phyloP scores from a whole-genome alignment of 2,888 invertebrate species.

The Acanthococcus lagerstroemiae region DNA sequence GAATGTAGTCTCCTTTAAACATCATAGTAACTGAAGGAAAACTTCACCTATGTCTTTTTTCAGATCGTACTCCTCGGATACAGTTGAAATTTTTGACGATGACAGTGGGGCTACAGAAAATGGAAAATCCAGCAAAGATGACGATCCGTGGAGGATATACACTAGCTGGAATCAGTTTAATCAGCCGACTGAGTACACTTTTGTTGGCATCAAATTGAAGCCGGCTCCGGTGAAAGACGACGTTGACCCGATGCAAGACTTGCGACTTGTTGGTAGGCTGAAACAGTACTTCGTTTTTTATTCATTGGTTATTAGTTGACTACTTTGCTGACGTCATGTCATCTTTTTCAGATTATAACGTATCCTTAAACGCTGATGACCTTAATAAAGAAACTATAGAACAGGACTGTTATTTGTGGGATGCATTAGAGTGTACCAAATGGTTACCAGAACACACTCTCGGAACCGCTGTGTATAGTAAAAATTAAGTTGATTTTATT shows the following conservation, averaged over 20 bases:
- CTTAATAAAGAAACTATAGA: slow-evolving; percentile 66
- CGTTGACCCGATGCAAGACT: slow-evolving; percentile 8
- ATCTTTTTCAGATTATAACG: slow-evolving; percentile 58
- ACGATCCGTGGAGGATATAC: slow-evolving; percentile 17
- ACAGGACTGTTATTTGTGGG: slow-evolving; percentile 67
- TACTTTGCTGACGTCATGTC: neutral
- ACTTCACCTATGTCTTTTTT: no score
- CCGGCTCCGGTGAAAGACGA: neutral
- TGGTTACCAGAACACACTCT: slow-evolving; percentile 54
- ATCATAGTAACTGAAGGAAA: no score
- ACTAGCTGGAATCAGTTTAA: slow-evolving; percentile 14
- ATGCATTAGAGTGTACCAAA: slow-evolving; percentile 68
- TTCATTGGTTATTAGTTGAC: neutral
- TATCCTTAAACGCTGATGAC: slow-evolving; percentile 61
- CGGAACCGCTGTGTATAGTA: neutral
- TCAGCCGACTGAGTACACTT: slow-evolving; percentile 7
- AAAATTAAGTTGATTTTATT: neutral
- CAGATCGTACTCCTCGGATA: no score
- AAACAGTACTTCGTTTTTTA: neutral
- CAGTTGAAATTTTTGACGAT: neutral
- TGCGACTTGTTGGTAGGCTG: slow-evolving; percentile 13
- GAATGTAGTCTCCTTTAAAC: no score
- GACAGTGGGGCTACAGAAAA: neutral
- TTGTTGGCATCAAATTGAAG: slow-evolving; percentile 8
- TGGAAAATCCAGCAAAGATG: neutral